Base-by-base conservation (phyloP, 2,113 vertebrate species). In the Coptodon rendalli region DNA sequence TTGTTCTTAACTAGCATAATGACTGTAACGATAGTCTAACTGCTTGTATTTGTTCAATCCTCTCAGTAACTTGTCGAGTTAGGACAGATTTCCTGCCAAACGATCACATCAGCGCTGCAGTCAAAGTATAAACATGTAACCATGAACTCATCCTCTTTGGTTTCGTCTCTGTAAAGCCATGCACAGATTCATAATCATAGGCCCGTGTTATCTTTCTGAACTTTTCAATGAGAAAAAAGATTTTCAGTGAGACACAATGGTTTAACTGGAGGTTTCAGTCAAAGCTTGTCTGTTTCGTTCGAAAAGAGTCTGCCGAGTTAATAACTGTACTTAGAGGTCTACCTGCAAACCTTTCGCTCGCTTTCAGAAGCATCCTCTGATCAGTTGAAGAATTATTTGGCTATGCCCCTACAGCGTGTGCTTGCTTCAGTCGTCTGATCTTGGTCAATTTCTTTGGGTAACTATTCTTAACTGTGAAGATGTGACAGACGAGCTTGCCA, bases 401-500 rank as follows among this genome's bases (percentile, higher is more conserved):
- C 36, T 40, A 13, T 8, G 11, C 27, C 29, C 16, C 45, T 19
- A 5, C 24, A 76, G 14, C 3, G 43, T 76, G 9, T 50, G 29
- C 71, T 31, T 19, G 16, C 43, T 24, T 82, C 27, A 50, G 48
- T 22, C 13, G 4, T 9, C 80, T 82, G 85, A 90, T 90, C 89
- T 88, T 80, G 88, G 88, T 78, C 82, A 36, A 52, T 31, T 80
- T 94, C 81, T 92, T 54, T 78, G 91, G 93, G 91, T 82, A 90
- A 92, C 81, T 95, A 91, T 82, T 88, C 80, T 43, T 61, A 89
- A 92, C 87, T 91, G 89, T 93, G 91, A 93, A 92, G 82, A 91
- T 79, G 93, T 86, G 84, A 93, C 86, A 81, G 93, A 95, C 22
- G 34, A 93, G 94, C 95, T 95, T 95, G 94, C 94, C 94, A 92